phyloP scores from a whole-genome alignment of 35 echinoderm and acorn worm genomes.

The Nesometra sesokonis region DNA sequence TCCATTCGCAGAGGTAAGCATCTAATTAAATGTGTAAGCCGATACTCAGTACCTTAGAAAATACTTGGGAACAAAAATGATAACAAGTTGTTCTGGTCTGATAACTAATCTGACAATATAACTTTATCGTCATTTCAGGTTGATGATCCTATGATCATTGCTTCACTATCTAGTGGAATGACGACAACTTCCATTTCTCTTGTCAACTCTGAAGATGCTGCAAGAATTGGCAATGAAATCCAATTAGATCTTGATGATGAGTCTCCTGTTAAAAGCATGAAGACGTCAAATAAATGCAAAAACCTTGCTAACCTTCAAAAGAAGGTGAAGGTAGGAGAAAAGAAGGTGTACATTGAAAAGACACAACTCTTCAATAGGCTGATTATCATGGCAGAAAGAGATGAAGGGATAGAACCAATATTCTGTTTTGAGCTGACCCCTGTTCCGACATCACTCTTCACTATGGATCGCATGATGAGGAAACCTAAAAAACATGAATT shows the following conservation, averaged over 20 bases:
- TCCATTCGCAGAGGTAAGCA: conserved; percentile 25
- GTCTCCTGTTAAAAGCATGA: background rate
- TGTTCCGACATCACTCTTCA: conserved; percentile 34
- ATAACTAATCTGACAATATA: background rate
- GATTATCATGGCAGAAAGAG: conserved; percentile 34
- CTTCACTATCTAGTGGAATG: conserved; percentile 19
- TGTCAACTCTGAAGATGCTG: conserved; percentile 23
- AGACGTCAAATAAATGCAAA: conserved; percentile 6
- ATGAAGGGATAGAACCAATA: conserved; percentile 30
- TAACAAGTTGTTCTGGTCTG: too few species aligned
- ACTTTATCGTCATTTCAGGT: conserved; percentile 25
- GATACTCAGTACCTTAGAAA: too few species aligned
- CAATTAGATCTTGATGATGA: background rate
- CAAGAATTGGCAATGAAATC: conserved; percentile 8
- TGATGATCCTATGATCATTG: background rate
- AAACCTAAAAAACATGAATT: conserved; percentile 48
- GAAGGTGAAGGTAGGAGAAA: conserved; percentile 27
- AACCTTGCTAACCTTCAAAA: background rate
- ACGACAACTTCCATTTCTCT: background rate
- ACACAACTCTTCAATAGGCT: conserved; percentile 28
- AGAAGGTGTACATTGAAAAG: conserved; percentile 30
- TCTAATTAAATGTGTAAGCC: too few species aligned
- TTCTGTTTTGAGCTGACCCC: conserved; percentile 39
- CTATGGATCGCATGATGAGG: conserved; percentile 45
- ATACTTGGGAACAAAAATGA: too few species aligned